Percentiles rank a stretch among this genome's conserved stretches.
Evolutionary conservation across 2,888 invertebrate species (phyloP).

Genomic region (Chrysolina haemoptera): DNA sequence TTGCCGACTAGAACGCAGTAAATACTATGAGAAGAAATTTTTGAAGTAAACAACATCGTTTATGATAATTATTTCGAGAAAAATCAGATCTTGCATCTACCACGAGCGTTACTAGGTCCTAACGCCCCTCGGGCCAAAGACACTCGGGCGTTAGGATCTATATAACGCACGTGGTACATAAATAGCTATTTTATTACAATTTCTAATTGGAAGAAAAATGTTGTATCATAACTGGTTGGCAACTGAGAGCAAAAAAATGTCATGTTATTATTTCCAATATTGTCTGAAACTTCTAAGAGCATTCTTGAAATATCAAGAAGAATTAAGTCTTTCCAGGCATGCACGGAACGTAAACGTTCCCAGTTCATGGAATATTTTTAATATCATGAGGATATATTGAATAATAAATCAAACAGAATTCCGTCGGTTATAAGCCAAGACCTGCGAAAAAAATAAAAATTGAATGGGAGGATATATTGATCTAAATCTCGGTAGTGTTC

Average conservation of each 20-base stretch:
- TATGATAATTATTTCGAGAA: no score
- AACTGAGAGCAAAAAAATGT: neutral
- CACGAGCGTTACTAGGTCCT: no score
- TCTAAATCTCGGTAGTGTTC: no score
- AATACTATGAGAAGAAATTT: no score
- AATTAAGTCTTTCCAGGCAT: neutral
- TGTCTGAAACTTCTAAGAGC: neutral
- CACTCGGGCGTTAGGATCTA: no score
- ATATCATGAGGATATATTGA: neutral
- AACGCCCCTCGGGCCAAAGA: no score
- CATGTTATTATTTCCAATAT: neutral
- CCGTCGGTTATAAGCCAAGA: neutral
- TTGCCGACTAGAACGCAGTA: no score
- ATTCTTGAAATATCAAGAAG: neutral
- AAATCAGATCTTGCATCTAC: no score
- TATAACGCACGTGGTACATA: no score
- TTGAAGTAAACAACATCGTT: no score
- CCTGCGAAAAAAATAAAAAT: neutral
- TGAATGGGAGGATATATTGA: neutral
- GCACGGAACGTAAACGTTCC: neutral
- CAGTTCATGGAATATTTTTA: slow-evolving; percentile 6
- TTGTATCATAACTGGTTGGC: neutral
- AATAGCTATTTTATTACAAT: no score
- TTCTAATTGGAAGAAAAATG: neutral
- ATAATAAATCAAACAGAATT: neutral